Evolutionary conservation across 2,113 vertebrate genomes (phyloP), one percentile per base, ranked within the genome.

Genomic region (Cygnus buccinator): DNA sequence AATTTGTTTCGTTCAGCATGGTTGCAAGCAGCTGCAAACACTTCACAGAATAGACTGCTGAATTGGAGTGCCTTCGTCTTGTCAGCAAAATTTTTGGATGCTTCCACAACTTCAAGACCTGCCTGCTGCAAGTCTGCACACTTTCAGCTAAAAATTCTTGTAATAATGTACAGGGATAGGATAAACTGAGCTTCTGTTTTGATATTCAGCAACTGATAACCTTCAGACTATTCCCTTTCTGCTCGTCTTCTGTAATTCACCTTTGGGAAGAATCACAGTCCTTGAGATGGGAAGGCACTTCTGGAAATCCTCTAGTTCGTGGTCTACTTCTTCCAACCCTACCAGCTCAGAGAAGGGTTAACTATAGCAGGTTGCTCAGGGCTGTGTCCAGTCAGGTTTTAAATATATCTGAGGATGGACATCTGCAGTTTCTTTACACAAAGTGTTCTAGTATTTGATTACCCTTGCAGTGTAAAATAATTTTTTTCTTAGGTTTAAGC

Each of bases 1-100:
- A 89, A 90, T 74, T 71, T 86, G 21, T 80, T 95, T 84, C 61
- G 61, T 95, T 94, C 70, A 92, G 91, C 31, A 33, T 87, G 86
- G 76, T 13, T 89, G 55, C 80, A 94, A 94, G 86, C 95, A 96
- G 86, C 93, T 96, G 95, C 74, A 81, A 97, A 61, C 89, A 94
- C 86, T 97, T 93, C 59, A 97, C 59, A 90, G 65, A 92, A 57
- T 1, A 92, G 80, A 59, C 80, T 89, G 57, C 57, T 94, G 89
- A 87, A 70, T 59, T 97, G 39, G 25, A 95, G 68, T 6, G 41
- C 43, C n/a, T 77, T 77, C 15, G 4, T 94, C 91, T 93, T 92
- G 57, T 90, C 86, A 94, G 86, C 73, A 87, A 71, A 62, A 90
- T 46, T 81, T 93, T 92, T 66, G 71, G 68, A 74, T 88, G 41